Evolutionary conservation across 2,888 invertebrate genomes (phyloP).

Genomic region (Lasius fuliginosus): DNA sequence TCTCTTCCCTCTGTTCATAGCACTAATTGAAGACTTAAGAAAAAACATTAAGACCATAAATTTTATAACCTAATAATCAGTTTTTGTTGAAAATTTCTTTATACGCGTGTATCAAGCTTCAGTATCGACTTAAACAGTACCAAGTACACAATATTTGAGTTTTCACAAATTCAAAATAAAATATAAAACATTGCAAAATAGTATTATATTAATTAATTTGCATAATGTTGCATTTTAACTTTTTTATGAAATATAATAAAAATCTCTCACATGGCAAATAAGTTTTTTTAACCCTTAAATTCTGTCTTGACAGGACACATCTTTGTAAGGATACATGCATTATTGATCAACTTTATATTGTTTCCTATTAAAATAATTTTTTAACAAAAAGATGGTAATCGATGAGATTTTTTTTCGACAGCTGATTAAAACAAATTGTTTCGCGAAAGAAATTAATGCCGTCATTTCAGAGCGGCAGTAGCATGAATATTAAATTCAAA

Average conservation of each 20-base stretch:
- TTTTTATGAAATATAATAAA: neutral
- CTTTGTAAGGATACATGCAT: neutral
- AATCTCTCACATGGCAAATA: neutral
- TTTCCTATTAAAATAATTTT: neutral
- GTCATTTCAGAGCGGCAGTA: neutral
- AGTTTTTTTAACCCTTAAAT: neutral
- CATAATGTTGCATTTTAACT: neutral
- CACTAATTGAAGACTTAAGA: neutral
- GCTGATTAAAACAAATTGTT: neutral
- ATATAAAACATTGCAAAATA: neutral
- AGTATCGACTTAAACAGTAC: neutral
- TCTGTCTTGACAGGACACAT: neutral
- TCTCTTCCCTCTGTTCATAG: neutral
- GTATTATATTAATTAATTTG: neutral
- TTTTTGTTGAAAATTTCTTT: neutral
- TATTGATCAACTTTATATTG: neutral
- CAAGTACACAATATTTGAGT: neutral
- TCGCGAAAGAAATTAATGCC: neutral
- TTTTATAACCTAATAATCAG: neutral
- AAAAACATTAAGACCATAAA: neutral
- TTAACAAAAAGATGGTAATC: neutral
- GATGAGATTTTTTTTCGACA: neutral
- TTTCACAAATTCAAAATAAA: neutral
- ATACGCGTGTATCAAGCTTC: neutral
- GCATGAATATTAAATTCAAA: constrained; percentile 6